A percentile compares a stretch with the other conserved stretches of the same genome.
Conservation (phyloP, 2,888 invertebrate genomes). For the Eucera pruinosa region DNA sequence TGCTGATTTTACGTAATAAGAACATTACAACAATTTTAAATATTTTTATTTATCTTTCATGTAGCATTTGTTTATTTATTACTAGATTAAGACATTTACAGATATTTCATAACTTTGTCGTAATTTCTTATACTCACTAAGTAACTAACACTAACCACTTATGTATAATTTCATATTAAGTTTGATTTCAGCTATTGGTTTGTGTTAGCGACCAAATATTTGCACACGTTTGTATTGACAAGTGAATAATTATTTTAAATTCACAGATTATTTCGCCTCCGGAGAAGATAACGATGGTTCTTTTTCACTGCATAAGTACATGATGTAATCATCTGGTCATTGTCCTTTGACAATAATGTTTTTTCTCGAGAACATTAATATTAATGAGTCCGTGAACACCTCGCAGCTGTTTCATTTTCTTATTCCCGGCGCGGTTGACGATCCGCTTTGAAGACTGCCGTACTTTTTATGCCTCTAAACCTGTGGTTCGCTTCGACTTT, state of each 20-base stretch:
- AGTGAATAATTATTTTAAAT: neutral
- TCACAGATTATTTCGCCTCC: neutral
- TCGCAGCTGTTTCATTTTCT: constrained; percentile 32
- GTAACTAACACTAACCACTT: too few relatives aligned
- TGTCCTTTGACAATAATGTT: constrained; percentile 5
- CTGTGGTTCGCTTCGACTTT: neutral
- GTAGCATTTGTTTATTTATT: too few relatives aligned
- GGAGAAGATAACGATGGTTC: neutral
- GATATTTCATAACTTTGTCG: too few relatives aligned
- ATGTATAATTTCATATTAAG: too few relatives aligned
- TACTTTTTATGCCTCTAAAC: neutral
- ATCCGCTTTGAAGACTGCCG: constrained; percentile 30
- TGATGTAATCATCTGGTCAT: neutral
- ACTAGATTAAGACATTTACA: too few relatives aligned
- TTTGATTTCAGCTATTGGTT: neutral
- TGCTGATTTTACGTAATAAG: too few relatives aligned
- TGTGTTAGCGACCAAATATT: neutral
- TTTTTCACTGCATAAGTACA: neutral
- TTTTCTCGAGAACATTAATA: constrained; percentile 20
- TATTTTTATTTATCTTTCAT: too few relatives aligned
- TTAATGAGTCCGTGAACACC: constrained; percentile 30
- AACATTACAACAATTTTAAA: too few relatives aligned
- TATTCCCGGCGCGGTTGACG: constrained; percentile 14
- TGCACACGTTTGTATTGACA: neutral
- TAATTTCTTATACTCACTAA: too few relatives aligned